Conservation (phyloP, 2,797 vertebrate species). For the Argentina silus region DNA sequence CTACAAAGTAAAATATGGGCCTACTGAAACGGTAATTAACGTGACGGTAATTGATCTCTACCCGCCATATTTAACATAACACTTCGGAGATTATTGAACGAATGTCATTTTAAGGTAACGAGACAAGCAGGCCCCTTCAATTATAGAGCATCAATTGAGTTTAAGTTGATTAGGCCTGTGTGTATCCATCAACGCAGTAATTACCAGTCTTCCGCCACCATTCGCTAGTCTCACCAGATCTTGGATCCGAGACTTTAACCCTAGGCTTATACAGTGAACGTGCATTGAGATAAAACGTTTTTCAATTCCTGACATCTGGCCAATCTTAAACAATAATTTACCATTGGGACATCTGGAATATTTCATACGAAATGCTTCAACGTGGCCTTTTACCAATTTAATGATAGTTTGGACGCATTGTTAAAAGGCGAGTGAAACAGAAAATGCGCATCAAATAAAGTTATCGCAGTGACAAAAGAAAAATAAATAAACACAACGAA, state of each 20-base stretch:
- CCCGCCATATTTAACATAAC: not conserved
- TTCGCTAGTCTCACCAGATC: too few species aligned
- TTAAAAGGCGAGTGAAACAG: not conserved
- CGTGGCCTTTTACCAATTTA: too few species aligned
- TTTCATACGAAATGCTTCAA: not conserved
- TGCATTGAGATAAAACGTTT: not conserved
- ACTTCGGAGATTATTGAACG: constrained; percentile 1
- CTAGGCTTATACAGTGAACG: too few species aligned
- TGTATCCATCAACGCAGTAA: constrained; percentile 14
- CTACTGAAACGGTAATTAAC: too few species aligned
- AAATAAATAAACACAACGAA: not conserved
- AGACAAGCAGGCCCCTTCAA: not conserved
- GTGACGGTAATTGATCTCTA: not conserved
- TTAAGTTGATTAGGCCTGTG: not conserved
- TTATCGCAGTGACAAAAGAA: not conserved
- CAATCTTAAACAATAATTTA: not conserved
- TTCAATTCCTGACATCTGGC: not conserved
- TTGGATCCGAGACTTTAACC: too few species aligned
- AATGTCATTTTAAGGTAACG: constrained; percentile 5
- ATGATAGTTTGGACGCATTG: too few species aligned
- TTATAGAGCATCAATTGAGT: constrained; percentile 4
- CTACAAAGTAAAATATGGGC: too few species aligned
- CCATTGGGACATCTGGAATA: not conserved
- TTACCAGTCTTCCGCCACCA: too few species aligned
- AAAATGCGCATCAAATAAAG: not conserved